Base-by-base conservation (phyloP, 1,140 invertebrate species). In the Ptiloglossa arizonensis region DNA sequence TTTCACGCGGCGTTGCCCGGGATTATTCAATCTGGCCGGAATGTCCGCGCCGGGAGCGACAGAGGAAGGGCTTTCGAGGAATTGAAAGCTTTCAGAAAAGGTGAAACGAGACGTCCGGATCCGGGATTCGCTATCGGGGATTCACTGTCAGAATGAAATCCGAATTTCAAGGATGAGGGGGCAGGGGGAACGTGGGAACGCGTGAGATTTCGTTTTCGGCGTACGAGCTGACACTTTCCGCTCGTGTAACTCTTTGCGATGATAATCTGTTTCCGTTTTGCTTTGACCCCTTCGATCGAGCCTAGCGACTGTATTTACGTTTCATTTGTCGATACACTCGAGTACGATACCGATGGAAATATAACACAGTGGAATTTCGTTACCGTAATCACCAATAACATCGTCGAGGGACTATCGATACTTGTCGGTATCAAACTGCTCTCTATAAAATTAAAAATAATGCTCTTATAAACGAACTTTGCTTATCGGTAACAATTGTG, bases 21-120 rank as follows among this genome's bases (percentile, higher is more conserved):
- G 80, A 83, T 83, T 83, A 81, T 82, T 82, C 80, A 82, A 83
- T 83, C 80, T 64, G 76, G 67, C 77, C 54, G 63, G 77, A 83
- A 81, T 82, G 81, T 73, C 80, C 81, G 68, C 46, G 57, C 50
- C 44, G 71, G 48, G 27, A 41, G 35, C 44, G 72, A 75, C 54
- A 29, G 29, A 48, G 57, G 60, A 56, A 57, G 60, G 68, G 81
- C 54, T 56, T 54, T 64, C 68, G 63, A 83, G 80, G 64, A 82
- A 83, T 83, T 71, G 81, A 83, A 83, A 83, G 74, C 81, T 83
- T 73, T 56, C 62, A 44, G 27, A 68, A 67, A 57, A 76, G 54
- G 66, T 67, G 73, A 69, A 76, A 76, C 73, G 73, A 69, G 64
- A 76, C 64, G 69, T 69, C 73, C 48, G 54, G 60, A 76, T 76